Conservation (phyloP, 2,888 invertebrate genomes). For the Tenthredo notha region DNA sequence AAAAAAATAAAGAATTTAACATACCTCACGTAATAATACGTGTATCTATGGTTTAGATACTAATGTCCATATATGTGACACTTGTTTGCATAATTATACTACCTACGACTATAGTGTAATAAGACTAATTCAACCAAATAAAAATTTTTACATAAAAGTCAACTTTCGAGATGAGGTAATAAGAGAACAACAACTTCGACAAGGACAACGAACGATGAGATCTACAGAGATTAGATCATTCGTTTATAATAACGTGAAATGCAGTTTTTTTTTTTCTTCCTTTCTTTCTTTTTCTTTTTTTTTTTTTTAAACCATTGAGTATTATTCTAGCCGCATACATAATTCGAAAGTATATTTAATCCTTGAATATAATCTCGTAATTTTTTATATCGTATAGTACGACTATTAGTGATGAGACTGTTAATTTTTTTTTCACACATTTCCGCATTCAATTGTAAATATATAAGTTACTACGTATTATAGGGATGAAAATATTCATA, state of each 20-base stretch:
- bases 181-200: not conserved
- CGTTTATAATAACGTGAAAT: not conserved
- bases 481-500: too few relatives aligned
- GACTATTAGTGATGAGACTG: not conserved
- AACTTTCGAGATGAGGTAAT: conserved; percentile 33
- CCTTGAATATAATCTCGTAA: not conserved
- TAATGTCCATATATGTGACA: not conserved
- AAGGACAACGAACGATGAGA: not conserved
- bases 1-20: not conserved
- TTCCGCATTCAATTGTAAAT: too few relatives aligned
- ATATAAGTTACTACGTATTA: too few relatives aligned
- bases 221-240: conserved; percentile 18
- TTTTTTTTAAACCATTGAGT: not conserved
- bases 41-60: not conserved
- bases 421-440: not conserved
- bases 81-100: not conserved
- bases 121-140: not conserved
- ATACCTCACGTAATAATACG: not conserved
- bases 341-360: not conserved
- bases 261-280: too few relatives aligned
- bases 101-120: not conserved
- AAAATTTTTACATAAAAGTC: conserved; percentile 18
- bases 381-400: not conserved
- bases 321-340: not conserved
- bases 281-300: not conserved